phyloP scores from a whole-genome alignment of 2,797 vertebrate genomes.

The Arremon brunneinucha region DNA sequence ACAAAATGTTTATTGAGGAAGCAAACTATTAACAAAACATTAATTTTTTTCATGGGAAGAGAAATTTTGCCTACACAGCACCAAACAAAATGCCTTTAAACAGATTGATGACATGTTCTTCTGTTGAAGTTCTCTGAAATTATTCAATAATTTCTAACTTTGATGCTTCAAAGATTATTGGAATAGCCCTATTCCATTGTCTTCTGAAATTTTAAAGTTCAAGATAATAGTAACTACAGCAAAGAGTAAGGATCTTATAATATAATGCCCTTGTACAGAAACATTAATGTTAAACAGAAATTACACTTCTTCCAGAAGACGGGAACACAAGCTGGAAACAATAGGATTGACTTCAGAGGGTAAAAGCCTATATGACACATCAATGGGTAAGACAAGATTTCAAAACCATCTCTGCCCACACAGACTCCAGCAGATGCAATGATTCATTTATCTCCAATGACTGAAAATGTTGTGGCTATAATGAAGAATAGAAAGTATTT shows the following conservation, averaged over 20 bases:
- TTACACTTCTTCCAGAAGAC: neutral
- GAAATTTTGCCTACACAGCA: neutral
- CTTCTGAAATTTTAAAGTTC: neutral
- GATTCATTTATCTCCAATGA: neutral
- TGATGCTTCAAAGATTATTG: neutral
- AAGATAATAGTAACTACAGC: neutral
- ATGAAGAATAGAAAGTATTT: neutral
- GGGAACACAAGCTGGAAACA: neutral
- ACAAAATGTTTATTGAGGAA: neutral
- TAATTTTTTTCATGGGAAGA: neutral
- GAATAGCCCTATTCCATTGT: neutral
- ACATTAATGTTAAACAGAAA: neutral
- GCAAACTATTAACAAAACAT: neutral
- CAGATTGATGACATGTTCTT: neutral
- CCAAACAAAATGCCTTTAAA: neutral
- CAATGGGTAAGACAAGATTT: neutral
- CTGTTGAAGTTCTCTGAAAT: neutral
- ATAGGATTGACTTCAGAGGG: neutral
- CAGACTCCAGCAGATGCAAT: neutral
- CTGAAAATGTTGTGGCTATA: neutral
- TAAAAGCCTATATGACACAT: neutral
- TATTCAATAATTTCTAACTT: neutral
- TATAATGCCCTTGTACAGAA: neutral
- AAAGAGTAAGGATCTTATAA: neutral
- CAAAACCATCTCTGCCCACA: neutral